Conservation (phyloP, 30 jellyfish, hydroid and myxozoan species). For the Kudoa iwatai region DNA sequence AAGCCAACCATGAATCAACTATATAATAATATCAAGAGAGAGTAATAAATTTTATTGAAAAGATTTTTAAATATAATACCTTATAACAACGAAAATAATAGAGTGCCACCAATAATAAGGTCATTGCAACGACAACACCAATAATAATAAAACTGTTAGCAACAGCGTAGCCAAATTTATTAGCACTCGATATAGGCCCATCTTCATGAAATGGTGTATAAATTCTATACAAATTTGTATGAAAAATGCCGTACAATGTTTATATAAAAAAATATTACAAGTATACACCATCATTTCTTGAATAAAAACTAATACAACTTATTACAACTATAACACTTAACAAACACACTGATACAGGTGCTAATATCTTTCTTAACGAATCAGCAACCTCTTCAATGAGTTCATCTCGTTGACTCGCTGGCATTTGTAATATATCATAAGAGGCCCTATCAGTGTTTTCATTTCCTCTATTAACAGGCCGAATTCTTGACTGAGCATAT, state of each 20-base stretch:
- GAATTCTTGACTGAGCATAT: too few species aligned
- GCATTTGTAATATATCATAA: too few species aligned
- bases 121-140: constrained; percentile 87
- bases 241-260: background rate
- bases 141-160: constrained; percentile 56
- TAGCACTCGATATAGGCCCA: constrained; percentile 18
- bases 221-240: constrained; percentile 8
- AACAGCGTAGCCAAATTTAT: constrained; percentile 68
- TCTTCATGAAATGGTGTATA: constrained; percentile 94
- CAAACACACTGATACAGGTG: constrained; percentile 80
- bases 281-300: constrained; percentile 48
- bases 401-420: too few species aligned
- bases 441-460: too few species aligned
- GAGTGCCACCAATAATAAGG: constrained; percentile 37
- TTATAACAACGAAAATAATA: constrained; percentile 65
- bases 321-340: constrained; percentile 70
- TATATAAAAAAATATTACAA: constrained; percentile 14
- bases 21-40: constrained; percentile 1
- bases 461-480: too few species aligned
- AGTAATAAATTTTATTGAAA: background rate
- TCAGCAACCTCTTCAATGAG: too few species aligned
- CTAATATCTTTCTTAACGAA: too few species aligned
- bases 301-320: constrained; percentile 42
- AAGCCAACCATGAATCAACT: constrained; percentile 78
- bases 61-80: constrained; percentile 6